Base-by-base conservation (phyloP, 2,888 invertebrate species). In the Drosophila nr. perissopoda region DNA sequence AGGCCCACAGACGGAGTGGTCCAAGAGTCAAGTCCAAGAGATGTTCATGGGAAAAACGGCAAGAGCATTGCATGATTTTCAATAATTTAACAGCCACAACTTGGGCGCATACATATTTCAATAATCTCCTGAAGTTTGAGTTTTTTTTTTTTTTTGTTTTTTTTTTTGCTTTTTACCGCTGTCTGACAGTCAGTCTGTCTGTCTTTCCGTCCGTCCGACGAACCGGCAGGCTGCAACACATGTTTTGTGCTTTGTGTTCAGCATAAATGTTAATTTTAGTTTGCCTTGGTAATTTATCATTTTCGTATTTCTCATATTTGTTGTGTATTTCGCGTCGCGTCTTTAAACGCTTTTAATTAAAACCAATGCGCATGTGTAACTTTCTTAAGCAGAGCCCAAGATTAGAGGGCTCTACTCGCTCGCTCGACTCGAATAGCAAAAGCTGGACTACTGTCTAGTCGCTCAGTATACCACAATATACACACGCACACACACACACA, bases 361-460 rank as follows among this genome's bases (percentile, higher is more conserved):
- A 90, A 85, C 79, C 82, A 89, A 90, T 91, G 91, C 89, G 82
- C 87, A 88, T 91, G 91, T 91, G 91, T 89, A 91, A 90, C 90
- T 89, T 78, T 83, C 82, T 90, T 90, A 76, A 83, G 78, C 80
- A 82, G 75, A 51, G 56, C 36, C 58, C 45, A 34, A 65, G 69
- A 70, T 68, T 57, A 61, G 59, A 71, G 59, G 63, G 75, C 34
- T 42, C 38, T 31, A 8, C 31, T 4, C 52, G 34, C 18, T 52
- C 21, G 21, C 21, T 21, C 42, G 56, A 29, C 33, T 56, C 45
- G 45, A 16, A 21, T 45, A 45, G 51, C 34, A n/a, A 11, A 11
- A 36, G 68, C 59, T 58, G 48, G 45, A 62, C 77, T 71, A 71
- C 70, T 53, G 63, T 72, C 63, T 67, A 71, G 69, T 45, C 60